phyloP scores from a whole-genome alignment of 2,797 vertebrate genomes.

The Kryptolebias ocellatus region DNA sequence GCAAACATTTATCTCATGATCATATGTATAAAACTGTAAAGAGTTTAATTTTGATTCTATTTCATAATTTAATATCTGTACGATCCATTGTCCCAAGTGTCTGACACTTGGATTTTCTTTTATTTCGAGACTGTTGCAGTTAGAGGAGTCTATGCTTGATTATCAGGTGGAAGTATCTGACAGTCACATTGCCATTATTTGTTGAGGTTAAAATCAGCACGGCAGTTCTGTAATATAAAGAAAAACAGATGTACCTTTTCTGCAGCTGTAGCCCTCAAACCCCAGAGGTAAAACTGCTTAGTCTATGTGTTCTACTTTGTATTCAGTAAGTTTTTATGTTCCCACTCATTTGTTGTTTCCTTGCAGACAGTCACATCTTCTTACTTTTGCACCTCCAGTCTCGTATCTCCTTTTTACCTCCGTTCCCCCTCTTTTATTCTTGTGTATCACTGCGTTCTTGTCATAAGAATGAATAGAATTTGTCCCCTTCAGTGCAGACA shows the following conservation, averaged over 20 bases:
- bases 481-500: slow-evolving; percentile 99
- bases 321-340: slow-evolving; percentile 82
- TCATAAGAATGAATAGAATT: slow-evolving; percentile 99
- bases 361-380: slow-evolving; percentile 83
- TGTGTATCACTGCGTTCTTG: slow-evolving; percentile 89
- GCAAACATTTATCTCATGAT: no score
- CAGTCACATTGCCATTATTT: slow-evolving; percentile 6
- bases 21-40: no score
- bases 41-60: no score
- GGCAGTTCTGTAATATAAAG: not conserved
- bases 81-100: no score
- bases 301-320: slow-evolving; percentile 43
- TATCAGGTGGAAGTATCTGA: not conserved
- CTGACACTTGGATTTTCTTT: not conserved
- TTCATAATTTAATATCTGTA: no score
- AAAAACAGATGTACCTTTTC: slow-evolving; percentile 10
- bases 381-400: slow-evolving; percentile 38
- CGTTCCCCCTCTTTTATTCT: slow-evolving; percentile 73
- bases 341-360: slow-evolving; percentile 79
- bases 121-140: not conserved
- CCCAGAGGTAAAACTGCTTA: slow-evolving; percentile 39
- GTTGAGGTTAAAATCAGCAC: slow-evolving; percentile 5
- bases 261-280: slow-evolving; percentile 44
- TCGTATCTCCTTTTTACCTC: slow-evolving; percentile 35
- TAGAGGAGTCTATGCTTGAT: not conserved